phyloP scores from a whole-genome alignment of 1,140 invertebrate species.

The Platorchestia sp. region DNA sequence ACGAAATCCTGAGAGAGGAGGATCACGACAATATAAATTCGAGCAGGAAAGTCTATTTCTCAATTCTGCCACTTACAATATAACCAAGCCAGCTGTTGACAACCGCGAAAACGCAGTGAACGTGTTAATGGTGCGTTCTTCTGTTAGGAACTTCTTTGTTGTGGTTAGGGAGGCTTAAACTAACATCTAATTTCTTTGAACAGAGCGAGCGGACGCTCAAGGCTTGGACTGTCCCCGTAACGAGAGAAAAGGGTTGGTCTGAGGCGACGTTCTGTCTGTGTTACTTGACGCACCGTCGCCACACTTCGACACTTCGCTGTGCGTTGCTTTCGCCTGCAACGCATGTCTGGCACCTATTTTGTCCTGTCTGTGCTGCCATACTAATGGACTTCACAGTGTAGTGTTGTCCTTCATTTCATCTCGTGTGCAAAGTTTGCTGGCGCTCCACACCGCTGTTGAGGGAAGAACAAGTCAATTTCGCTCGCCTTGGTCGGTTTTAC shows the following conservation, averaged over 20 bases:
- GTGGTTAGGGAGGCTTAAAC: too few relatives aligned
- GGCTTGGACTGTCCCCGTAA: not conserved
- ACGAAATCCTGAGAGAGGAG: too few relatives aligned
- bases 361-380: not conserved
- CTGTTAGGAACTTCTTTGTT: too few relatives aligned
- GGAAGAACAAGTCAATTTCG: not conserved
- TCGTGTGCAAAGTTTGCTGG: not conserved
- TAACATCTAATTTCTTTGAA: not conserved
- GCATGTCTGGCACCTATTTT: too few relatives aligned
- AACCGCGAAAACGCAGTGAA: too few relatives aligned
- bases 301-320: not conserved
- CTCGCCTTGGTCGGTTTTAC: not conserved
- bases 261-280: not conserved
- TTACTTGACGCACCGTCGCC: not conserved
- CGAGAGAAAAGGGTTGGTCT: not conserved
- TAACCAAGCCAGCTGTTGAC: too few relatives aligned
- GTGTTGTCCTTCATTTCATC: not conserved
- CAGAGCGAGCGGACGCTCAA: not conserved
- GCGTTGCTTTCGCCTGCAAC: not conserved
- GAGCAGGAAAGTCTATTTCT: too few relatives aligned
- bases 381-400: conserved; percentile 1
- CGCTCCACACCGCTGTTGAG: not conserved
- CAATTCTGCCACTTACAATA: too few relatives aligned
- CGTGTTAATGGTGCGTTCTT: too few relatives aligned
- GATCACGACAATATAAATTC: too few relatives aligned